These are phyloP conservation scores for Cydia splendana DNA, from an alignment of 1,140 invertebrate species.

Conservation along the genomic window DNA sequence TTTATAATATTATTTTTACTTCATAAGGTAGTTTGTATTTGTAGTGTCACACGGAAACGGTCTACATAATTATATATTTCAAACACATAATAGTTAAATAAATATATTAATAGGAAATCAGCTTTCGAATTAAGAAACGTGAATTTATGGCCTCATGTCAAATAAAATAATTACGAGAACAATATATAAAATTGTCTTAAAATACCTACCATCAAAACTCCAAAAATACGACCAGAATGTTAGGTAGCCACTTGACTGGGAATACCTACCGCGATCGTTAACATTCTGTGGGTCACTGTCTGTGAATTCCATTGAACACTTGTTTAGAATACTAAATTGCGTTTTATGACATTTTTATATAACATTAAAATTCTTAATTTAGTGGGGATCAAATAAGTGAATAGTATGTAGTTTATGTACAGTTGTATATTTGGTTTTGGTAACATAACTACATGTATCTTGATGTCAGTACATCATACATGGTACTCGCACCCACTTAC, in stretches of 20 bases:
- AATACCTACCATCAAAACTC: not conserved
- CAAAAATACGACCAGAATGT: not conserved
- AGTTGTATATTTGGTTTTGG: too few species aligned
- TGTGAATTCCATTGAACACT: slow-evolving; percentile 11
- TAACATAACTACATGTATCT: too few species aligned
- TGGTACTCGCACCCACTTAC: too few species aligned
- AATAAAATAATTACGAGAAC: too few species aligned
- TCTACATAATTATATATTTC: too few species aligned
- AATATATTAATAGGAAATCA: too few species aligned
- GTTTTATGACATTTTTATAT: slow-evolving; percentile 17
- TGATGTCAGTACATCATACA: too few species aligned
- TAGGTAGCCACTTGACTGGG: not conserved
- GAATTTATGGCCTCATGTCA: too few species aligned
- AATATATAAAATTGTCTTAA: too few species aligned
- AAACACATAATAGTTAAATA: too few species aligned
- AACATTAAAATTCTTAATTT: not conserved
- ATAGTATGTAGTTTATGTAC: not conserved
- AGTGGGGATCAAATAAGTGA: not conserved
- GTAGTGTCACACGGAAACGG: not conserved
- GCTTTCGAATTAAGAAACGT: too few species aligned
- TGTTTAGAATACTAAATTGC: slow-evolving; percentile 19
- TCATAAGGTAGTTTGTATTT: slow-evolving; percentile 37
- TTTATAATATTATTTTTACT: not conserved
- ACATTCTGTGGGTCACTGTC: slow-evolving; percentile 12
- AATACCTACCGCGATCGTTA: not conserved